Conservation (phyloP, 1,140 invertebrate genomes). For the Vanessa atalanta region DNA sequence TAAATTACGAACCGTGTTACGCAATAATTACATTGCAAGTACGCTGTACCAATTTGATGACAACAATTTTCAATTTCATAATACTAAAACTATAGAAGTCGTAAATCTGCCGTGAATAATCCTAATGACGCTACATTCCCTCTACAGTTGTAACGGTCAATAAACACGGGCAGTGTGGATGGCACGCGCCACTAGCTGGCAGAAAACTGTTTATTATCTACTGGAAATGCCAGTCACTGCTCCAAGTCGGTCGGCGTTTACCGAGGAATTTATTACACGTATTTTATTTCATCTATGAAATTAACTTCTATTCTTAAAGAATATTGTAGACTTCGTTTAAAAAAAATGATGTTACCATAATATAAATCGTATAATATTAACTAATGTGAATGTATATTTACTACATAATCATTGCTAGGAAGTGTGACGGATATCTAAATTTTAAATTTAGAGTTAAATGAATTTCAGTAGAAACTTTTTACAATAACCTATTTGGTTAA, state of each 20-base stretch:
- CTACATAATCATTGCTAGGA: too few relatives aligned
- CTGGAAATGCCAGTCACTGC: conserved; percentile 12
- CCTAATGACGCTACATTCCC: conserved; percentile 18
- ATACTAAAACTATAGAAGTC: conserved; percentile 12
- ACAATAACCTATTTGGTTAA: too few relatives aligned
- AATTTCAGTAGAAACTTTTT: too few relatives aligned
- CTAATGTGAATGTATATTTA: too few relatives aligned
- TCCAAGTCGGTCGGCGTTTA: neutral
- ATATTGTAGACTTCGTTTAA: too few relatives aligned
- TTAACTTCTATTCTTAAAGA: neutral
- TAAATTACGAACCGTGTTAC: neutral
- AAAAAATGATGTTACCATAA: too few relatives aligned
- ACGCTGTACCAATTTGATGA: neutral
- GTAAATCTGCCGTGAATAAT: conserved; percentile 35
- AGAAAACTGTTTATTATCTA: conserved; percentile 25
- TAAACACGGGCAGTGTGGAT: conserved; percentile 3
- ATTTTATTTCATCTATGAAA: neutral
- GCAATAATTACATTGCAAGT: neutral
- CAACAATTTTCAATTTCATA: conserved; percentile 21
- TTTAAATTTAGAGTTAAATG: too few relatives aligned
- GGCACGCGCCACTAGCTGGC: conserved; percentile 24
- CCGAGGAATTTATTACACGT: neutral
- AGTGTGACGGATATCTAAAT: too few relatives aligned
- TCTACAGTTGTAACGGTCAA: conserved; percentile 39
- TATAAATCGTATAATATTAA: too few relatives aligned